These are phyloP conservation scores for Chaetorhynchus papuensis DNA, from an alignment of 2,113 vertebrate species.

Conservation along the genomic window DNA sequence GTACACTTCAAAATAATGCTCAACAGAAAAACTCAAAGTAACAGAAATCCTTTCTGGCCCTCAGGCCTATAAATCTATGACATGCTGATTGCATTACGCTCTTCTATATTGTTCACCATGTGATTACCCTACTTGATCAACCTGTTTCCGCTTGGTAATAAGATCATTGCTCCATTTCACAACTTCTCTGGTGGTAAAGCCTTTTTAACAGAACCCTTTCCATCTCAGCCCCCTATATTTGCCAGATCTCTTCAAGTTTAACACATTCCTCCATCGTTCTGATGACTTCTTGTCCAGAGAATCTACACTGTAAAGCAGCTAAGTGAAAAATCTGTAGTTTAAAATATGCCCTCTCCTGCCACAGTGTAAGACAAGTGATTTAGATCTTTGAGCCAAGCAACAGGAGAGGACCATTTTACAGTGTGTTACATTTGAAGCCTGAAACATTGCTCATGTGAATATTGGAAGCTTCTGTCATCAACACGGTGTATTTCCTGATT, in stretches of 20 bases:
- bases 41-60: neutral
- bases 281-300: neutral
- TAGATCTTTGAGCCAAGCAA: neutral
- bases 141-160: neutral
- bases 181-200: neutral
- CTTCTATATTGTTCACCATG: neutral
- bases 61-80: neutral
- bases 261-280: neutral
- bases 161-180: neutral
- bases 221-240: neutral
- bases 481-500: neutral
- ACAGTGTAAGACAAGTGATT: neutral
- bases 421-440: neutral
- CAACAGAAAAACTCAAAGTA: neutral
- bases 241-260: neutral
- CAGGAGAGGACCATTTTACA: neutral
- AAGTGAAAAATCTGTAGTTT: neutral
- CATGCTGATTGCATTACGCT: neutral
- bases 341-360: accelerated
- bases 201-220: neutral
- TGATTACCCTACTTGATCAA: neutral
- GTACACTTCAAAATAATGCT: neutral
- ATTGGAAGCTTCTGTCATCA: neutral
- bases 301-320: neutral
- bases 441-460: neutral